phyloP scores from a whole-genome alignment of 2,888 invertebrate species.

The Cantharis lateralis region DNA sequence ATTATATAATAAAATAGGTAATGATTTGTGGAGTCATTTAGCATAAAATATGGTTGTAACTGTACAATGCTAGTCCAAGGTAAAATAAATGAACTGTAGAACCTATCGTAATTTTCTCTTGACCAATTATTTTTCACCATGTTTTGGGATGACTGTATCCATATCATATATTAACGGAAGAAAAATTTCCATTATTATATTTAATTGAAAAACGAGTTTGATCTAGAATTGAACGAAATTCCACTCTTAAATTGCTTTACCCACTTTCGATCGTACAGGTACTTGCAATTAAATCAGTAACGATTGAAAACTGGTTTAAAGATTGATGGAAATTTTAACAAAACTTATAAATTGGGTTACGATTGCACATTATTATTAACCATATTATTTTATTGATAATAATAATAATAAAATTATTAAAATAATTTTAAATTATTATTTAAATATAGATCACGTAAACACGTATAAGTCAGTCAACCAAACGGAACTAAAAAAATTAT shows the following conservation, averaged over 20 bases:
- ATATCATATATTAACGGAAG: not conserved
- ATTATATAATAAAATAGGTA: conserved; percentile 25
- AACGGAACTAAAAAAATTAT: not conserved
- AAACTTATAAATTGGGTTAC: not conserved
- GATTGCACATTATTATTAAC: no score
- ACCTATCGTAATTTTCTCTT: conserved; percentile 36
- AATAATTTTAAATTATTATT: not conserved
- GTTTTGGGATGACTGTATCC: conserved; percentile 8
- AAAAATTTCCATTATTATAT: not conserved
- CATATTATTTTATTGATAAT: not conserved
- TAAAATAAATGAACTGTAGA: conserved; percentile 44
- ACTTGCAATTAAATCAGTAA: conserved; percentile 9
- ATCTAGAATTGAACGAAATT: not conserved
- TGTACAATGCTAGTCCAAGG: conserved; percentile 43
- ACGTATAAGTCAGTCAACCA: not conserved
- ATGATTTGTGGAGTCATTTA: conserved; percentile 38
- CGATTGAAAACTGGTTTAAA: conserved; percentile 17
- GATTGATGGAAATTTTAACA: not conserved
- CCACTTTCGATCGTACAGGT: conserved; percentile 13
- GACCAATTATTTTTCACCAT: conserved; percentile 7
- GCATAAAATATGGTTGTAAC: conserved; percentile 38
- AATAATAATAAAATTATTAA: not conserved
- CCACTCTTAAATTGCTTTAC: conserved; percentile 6
- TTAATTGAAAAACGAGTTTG: not conserved
- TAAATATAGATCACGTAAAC: not conserved